Evolutionary conservation across 2,888 invertebrate genomes (phyloP).

Genomic region (Eucera pruinosa): DNA sequence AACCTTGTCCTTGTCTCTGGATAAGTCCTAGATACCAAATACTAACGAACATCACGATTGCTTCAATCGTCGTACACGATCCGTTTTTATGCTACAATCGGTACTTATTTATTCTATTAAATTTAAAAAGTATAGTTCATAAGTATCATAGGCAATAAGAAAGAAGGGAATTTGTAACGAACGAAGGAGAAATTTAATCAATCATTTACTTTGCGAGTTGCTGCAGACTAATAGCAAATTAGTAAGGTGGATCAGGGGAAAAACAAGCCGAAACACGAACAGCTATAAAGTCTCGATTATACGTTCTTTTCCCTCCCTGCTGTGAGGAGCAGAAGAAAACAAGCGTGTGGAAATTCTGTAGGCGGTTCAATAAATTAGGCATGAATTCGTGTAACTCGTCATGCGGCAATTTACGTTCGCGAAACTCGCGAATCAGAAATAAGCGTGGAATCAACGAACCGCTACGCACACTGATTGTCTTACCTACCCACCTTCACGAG

Average conservation of each 20-base stretch:
- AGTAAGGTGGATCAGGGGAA: not conserved
- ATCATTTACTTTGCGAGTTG: not conserved
- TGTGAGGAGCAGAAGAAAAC: conserved; percentile 33
- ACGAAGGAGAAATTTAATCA: not conserved
- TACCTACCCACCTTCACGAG: not conserved
- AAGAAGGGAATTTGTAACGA: too few species aligned
- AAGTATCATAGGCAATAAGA: too few species aligned
- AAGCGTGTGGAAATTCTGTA: conserved; percentile 9
- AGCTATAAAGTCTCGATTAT: conserved; percentile 33
- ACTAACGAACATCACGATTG: too few species aligned
- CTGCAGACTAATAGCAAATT: not conserved
- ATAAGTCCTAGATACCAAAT: too few species aligned
- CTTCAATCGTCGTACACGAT: too few species aligned
- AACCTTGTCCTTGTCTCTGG: too few species aligned
- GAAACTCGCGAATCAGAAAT: conserved; percentile 52
- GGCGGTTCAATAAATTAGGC: conserved; percentile 43
- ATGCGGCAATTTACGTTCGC: conserved; percentile 7
- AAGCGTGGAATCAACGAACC: conserved; percentile 55
- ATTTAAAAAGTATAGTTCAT: too few species aligned
- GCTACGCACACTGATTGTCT: conserved; percentile 54
- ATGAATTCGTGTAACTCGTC: conserved; percentile 14
- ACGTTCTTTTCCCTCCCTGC: not conserved
- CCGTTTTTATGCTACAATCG: too few species aligned
- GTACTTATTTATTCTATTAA: too few species aligned
- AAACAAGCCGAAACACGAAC: conserved; percentile 1